Evolutionary conservation across 2,888 invertebrate genomes (phyloP).

Genomic region (Heliconius ethilla): DNA sequence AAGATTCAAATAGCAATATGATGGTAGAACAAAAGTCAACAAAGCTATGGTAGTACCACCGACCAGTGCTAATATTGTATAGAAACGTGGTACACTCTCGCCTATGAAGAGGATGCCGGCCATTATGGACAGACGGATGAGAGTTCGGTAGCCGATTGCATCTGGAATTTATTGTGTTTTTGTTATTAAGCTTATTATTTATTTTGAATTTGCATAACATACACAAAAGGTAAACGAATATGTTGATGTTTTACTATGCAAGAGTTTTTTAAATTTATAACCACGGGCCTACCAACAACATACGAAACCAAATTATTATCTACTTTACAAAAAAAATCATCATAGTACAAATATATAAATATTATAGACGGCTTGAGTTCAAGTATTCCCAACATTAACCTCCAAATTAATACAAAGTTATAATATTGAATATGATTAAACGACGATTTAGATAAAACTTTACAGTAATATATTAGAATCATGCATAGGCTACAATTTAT

Average conservation of each 20-base stretch:
- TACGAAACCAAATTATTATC: no score
- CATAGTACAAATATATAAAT: no score
- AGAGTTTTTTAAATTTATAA: no score
- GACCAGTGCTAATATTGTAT: conserved; percentile 85
- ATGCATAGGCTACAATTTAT: neutral
- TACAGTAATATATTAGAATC: neutral
- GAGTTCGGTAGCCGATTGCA: conserved; percentile 82
- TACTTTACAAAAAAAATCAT: no score
- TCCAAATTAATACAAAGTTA: no score
- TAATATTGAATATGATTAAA: neutral
- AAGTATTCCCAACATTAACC: no score
- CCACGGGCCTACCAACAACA: no score
- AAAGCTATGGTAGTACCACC: conserved; percentile 87
- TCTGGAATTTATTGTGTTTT: conserved; percentile 63
- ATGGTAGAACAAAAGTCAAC: conserved; percentile 86
- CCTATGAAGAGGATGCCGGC: conserved; percentile 84
- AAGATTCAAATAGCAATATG: conserved; percentile 85
- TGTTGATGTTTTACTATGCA: no score
- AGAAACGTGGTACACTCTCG: conserved; percentile 86
- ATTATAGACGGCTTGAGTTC: no score
- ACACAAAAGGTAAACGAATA: no score
- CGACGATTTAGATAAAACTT: neutral
- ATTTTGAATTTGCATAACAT: no score
- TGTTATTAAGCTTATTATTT: no score
- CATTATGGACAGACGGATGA: conserved; percentile 82